Evolutionary conservation across 2,797 vertebrate genomes (phyloP).

Genomic region (Cynopterus sphinx): DNA sequence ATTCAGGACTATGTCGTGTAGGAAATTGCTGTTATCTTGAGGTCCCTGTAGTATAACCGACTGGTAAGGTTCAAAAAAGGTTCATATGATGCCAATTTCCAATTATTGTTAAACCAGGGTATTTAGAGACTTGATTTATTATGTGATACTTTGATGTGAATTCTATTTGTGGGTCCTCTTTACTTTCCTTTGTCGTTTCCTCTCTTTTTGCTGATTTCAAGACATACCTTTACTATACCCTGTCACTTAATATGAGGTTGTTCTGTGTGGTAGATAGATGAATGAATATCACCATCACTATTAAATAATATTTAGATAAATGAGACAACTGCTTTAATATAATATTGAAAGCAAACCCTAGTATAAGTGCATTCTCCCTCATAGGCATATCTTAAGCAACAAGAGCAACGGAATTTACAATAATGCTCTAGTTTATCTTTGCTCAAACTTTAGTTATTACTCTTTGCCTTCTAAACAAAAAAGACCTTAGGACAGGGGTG

Average conservation of each 20-base stretch:
- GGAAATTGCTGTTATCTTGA: not conserved
- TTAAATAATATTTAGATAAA: conserved; percentile 44
- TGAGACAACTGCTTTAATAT: conserved; percentile 4
- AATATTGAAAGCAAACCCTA: conserved; percentile 27
- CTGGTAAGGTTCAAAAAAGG: conserved; percentile 15
- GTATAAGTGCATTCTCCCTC: not conserved
- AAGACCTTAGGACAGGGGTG: not conserved
- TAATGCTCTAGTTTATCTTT: not conserved
- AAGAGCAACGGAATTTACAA: not conserved
- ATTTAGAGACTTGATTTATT: conserved; percentile 45
- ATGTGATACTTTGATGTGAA: not conserved
- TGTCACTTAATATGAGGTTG: not conserved
- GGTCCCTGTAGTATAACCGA: not conserved
- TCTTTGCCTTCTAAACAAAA: conserved; percentile 40
- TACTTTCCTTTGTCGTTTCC: conserved; percentile 6
- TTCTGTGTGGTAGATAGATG: not conserved
- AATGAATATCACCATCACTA: not conserved
- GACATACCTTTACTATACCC: not conserved
- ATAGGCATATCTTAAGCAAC: not conserved
- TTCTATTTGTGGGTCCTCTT: conserved; percentile 8
- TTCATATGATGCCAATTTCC: not conserved
- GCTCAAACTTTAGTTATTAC: not conserved
- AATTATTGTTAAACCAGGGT: not conserved
- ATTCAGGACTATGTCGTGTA: conserved; percentile 1
- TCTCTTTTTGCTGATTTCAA: conserved; percentile 14